Conservation (phyloP, 2,797 vertebrate species). For the Pantherophis vulpinus region DNA sequence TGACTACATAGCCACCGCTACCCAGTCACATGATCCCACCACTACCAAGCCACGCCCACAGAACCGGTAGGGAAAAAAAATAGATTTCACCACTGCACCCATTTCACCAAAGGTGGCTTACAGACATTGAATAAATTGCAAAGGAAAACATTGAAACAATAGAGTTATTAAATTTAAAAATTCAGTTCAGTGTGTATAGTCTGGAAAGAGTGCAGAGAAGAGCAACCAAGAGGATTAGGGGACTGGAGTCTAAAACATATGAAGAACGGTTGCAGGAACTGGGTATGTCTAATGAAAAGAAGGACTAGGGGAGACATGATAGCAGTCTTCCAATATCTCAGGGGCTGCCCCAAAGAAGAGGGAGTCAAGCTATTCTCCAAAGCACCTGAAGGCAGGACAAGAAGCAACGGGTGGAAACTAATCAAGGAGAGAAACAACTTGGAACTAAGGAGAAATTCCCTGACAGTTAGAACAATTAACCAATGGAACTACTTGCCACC, state of each 20-base stretch:
- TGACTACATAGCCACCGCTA: too few relatives aligned
- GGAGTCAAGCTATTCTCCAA: not conserved
- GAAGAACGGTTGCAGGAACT: not conserved
- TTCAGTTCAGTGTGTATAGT: not conserved
- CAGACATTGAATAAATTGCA: too few relatives aligned
- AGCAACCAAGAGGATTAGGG: not conserved
- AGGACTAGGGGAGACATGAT: not conserved
- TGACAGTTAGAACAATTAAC: not conserved
- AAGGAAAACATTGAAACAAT: too few relatives aligned
- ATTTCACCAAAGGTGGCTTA: too few relatives aligned
- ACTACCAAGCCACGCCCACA: too few relatives aligned
- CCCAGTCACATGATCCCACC: too few relatives aligned
- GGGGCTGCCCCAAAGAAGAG: not conserved
- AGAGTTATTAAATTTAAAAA: too few relatives aligned
- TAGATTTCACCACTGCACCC: too few relatives aligned
- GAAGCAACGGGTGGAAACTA: not conserved
- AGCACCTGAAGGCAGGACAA: rapidly evolving
- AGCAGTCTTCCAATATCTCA: rapidly evolving
- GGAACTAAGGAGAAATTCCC: not conserved
- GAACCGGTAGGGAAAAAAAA: too few relatives aligned
- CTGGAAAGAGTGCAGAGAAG: not conserved
- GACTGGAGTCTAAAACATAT: not conserved
- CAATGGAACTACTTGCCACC: not conserved
- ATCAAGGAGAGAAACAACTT: not conserved
- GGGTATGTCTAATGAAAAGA: rapidly evolving